Evolutionary conservation across 30 jellyfish, hydroid and myxozoan genomes (phyloP).

Genomic region (Aurelia sp.): DNA sequence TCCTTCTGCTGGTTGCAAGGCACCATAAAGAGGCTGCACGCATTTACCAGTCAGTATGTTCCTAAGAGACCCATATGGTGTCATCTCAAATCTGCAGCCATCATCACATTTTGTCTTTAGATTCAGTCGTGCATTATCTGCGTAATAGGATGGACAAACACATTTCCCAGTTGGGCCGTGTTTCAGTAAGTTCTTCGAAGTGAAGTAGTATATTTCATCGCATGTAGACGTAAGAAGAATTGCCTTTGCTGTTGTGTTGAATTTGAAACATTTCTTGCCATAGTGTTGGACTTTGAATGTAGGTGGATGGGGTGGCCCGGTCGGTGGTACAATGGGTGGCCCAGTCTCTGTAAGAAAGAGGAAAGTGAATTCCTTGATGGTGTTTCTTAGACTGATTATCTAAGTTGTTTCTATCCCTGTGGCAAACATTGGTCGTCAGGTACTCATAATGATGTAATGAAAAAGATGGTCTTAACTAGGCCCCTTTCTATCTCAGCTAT

Average conservation of each 20-base stretch:
- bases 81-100: conserved; percentile 37
- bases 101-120: conserved; percentile 26
- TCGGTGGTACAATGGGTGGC: too few relatives aligned
- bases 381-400: too few relatives aligned
- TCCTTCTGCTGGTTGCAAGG: conserved; percentile 43
- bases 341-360: too few relatives aligned
- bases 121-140: conserved; percentile 10
- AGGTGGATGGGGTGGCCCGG: too few relatives aligned
- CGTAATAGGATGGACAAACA: conserved; percentile 22
- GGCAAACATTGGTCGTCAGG: too few relatives aligned
- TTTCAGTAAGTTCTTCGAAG: conserved; percentile 16
- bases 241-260: not conserved
- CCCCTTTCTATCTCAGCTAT: too few relatives aligned
- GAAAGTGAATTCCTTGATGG: too few relatives aligned
- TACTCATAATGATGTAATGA: too few relatives aligned
- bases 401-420: too few relatives aligned
- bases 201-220: conserved; percentile 50
- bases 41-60: conserved; percentile 48
- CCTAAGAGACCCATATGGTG: conserved; percentile 47
- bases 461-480: too few relatives aligned
- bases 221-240: conserved; percentile 41
- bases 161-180: conserved; percentile 66
- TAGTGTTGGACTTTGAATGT: conserved; percentile 38
- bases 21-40: conserved; percentile 49
- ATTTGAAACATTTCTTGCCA: conserved; percentile 57